Conservation (phyloP, 1,140 invertebrate genomes). For the Campoletis sonorensis region DNA sequence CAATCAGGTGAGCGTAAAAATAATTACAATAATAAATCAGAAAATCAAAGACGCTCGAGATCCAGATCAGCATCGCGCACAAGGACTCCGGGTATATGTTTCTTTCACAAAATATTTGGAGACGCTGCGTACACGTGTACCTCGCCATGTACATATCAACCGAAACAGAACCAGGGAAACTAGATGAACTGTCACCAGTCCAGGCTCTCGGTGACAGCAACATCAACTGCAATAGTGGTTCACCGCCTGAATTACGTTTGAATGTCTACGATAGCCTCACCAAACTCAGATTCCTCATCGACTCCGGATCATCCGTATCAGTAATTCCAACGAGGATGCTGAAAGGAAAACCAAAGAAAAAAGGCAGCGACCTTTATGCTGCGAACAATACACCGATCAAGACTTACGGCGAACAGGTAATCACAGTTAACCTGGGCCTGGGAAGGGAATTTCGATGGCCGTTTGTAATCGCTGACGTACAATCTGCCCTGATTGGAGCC, state of each 20-base stretch:
- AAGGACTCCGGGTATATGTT: neutral
- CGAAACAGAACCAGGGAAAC: slow-evolving; percentile 3
- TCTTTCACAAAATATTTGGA: neutral
- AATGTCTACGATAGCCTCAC: slow-evolving; percentile 12
- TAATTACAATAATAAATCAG: neutral
- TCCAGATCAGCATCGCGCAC: neutral
- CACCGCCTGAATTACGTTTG: slow-evolving; percentile 26
- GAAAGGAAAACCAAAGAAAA: neutral
- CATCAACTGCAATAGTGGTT: neutral
- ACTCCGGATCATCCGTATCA: slow-evolving; percentile 42
- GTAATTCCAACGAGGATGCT: slow-evolving; percentile 16
- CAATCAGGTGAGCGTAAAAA: neutral
- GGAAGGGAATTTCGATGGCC: slow-evolving; percentile 42
- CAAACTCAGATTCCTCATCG: slow-evolving; percentile 33
- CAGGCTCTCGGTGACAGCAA: slow-evolving; percentile 30
- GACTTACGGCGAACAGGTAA: slow-evolving; percentile 40
- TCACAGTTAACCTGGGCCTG: slow-evolving; percentile 46
- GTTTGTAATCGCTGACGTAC: slow-evolving; percentile 46
- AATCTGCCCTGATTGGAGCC: slow-evolving; percentile 47
- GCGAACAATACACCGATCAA: slow-evolving; percentile 47
- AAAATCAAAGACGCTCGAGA: neutral
- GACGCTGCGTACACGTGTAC: neutral
- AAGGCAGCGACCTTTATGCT: slow-evolving; percentile 24
- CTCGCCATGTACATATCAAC: neutral
- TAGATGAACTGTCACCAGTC: slow-evolving; percentile 20